Base-by-base conservation (phyloP, 2,113 vertebrate species). In the Myotis davidii region DNA sequence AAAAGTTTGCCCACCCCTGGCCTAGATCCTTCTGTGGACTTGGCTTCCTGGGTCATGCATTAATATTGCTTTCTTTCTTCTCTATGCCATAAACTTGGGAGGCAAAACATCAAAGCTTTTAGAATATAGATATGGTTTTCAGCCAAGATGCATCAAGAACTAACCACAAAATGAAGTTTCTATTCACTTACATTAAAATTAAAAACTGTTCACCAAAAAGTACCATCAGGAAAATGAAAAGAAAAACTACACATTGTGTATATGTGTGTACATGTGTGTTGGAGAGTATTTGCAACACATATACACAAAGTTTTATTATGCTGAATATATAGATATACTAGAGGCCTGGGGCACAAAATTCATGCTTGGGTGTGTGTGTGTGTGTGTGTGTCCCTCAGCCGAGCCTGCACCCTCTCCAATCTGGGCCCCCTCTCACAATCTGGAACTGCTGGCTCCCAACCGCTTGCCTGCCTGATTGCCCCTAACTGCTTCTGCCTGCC, bases 1-100 rank as follows among this genome's bases (percentile, higher is more conserved):
- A 39, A 39, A 39, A 39, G 39, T 42, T 42, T 42, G 39, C 39
- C 39, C 39, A 42, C 5, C 5, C 5, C 39, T 37, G 8, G n/a
- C 77, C 37, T 11, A 61, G 25, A 61, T 9, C 59, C 32, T 50
- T 32, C 32, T 21, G 17, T 16, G 9, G 39, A 17, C 52, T 85
- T 59, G 84, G 17, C 56, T 82, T 29, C 9, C 42, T 61, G 34
- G 17, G 9, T 37, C 42, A 11, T 9, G 3, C 2, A 9, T 18
- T 72, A n/a, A 29, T 9, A 59, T 2, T 78, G 34, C 50, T 9
- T 27, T 86, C 39, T 91, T 70, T 86, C 69, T 11, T 59, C 65
- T 61, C 39, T 0, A 4, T 20, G 3, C 13, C 14, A 5, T 42
- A 42, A 34, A 56, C 0, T 2, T 17, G 37, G 69, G 4, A 88